Evolutionary conservation across 2,797 vertebrate species (phyloP).

Genomic region (Gastrophryne carolinensis): DNA sequence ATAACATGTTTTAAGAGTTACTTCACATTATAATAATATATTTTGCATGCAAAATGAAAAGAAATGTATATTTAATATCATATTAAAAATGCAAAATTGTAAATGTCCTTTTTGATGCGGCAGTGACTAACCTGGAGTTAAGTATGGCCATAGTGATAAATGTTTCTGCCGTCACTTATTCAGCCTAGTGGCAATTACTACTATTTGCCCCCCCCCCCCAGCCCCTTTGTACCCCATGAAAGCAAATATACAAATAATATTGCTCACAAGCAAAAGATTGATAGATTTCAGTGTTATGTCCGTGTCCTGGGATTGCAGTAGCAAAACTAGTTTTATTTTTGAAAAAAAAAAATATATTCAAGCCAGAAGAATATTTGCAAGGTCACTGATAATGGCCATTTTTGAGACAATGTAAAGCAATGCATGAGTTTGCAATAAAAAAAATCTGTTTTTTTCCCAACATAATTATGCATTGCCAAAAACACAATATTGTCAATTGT

Average conservation of each 20-base stretch:
- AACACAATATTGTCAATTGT: too few species aligned
- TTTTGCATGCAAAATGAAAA: too few species aligned
- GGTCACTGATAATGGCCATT: too few species aligned
- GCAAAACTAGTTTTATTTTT: not conserved
- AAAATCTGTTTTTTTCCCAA: too few species aligned
- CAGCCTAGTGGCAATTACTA: slow-evolving; percentile 7
- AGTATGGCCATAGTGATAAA: slow-evolving; percentile 32
- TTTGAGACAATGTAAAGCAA: too few species aligned
- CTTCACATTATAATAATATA: too few species aligned
- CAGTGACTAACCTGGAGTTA: slow-evolving; percentile 28
- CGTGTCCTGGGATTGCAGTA: not conserved
- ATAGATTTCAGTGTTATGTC: not conserved
- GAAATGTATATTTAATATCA: not conserved
- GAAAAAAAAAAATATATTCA: too few species aligned
- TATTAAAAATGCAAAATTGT: not conserved
- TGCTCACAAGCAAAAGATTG: not conserved
- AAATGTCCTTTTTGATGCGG: not conserved
- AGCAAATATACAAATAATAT: slow-evolving; percentile 18
- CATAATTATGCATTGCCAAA: too few species aligned
- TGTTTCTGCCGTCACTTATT: slow-evolving; percentile 15
- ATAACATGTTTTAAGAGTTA: too few species aligned
- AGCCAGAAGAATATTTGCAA: too few species aligned
- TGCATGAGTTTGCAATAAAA: too few species aligned
- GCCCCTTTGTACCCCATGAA: slow-evolving; percentile 13
- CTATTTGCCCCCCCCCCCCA: slow-evolving; percentile 1